Conservation (phyloP, 2,888 invertebrate species). For the Harpagoxenus sublaevis region DNA sequence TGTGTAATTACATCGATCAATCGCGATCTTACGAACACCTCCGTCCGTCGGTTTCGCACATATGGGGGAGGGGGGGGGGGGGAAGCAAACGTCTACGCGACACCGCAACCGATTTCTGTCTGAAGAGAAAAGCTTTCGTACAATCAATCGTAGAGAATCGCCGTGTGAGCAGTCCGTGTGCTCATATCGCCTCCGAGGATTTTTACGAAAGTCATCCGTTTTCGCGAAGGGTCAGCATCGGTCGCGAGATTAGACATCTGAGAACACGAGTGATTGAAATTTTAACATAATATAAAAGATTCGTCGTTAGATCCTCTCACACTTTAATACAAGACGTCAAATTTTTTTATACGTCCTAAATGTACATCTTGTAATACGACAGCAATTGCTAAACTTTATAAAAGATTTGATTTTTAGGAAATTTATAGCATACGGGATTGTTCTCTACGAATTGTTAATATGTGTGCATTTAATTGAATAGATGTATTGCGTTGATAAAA, state of each 20-base stretch:
- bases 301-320: not conserved
- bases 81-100: constrained; percentile 22
- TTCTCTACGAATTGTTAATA: not conserved
- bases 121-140: constrained; percentile 82
- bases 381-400: not conserved
- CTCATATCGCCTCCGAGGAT: constrained; percentile 46
- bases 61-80: not conserved
- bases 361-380: not conserved
- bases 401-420: not conserved
- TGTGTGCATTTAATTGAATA: constrained; percentile 10
- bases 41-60: constrained; percentile 38
- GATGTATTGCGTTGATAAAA: constrained; percentile 6
- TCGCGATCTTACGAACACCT: constrained; percentile 48
- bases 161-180: constrained; percentile 57
- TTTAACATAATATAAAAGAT: not conserved
- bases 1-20: constrained; percentile 41
- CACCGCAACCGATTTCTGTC: constrained; percentile 56
- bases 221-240: not conserved
- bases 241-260: not conserved
- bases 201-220: not conserved
- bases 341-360: not conserved
- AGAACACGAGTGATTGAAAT: constrained; percentile 25
- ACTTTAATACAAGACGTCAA: not conserved
- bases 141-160: constrained; percentile 83
- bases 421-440: not conserved